These are phyloP conservation scores for Embidobia sp. DNA, from an alignment of 2,888 invertebrate genomes.

Conservation along the genomic window DNA sequence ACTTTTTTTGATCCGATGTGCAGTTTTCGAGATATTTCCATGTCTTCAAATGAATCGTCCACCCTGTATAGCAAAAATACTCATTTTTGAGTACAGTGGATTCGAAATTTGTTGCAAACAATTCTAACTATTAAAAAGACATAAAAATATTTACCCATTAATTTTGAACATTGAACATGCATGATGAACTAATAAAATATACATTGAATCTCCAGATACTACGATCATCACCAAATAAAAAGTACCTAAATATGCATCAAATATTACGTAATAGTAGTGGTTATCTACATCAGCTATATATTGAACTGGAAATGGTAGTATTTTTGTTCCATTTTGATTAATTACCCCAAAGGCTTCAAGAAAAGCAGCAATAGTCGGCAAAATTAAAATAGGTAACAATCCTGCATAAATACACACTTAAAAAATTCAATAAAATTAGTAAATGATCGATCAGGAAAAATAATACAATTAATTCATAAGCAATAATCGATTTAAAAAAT, in stretches of 20 bases:
- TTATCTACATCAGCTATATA: conserved; percentile 54
- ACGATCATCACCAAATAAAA: conserved; percentile 44
- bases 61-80: too few species aligned
- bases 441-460: too few species aligned
- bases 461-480: too few species aligned
- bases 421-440: conserved; percentile 5
- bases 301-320: conserved; percentile 55
- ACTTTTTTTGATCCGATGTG: too few species aligned
- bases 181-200: conserved; percentile 41
- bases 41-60: too few species aligned
- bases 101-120: too few species aligned
- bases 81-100: too few species aligned
- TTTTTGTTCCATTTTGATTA: conserved; percentile 34
- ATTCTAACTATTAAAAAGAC: too few species aligned
- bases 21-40: too few species aligned
- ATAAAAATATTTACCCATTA: conserved; percentile 47
- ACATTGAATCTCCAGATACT: conserved; percentile 37
- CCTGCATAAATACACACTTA: conserved; percentile 58
- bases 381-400: conserved; percentile 32
- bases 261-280: conserved; percentile 49
- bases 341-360: conserved; percentile 30
- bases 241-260: conserved; percentile 48
- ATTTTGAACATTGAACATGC: conserved; percentile 43
- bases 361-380: conserved; percentile 55
- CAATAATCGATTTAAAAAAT: too few species aligned